phyloP scores from a whole-genome alignment of 2,797 vertebrate species.

The Eurystomus glaucurus region DNA sequence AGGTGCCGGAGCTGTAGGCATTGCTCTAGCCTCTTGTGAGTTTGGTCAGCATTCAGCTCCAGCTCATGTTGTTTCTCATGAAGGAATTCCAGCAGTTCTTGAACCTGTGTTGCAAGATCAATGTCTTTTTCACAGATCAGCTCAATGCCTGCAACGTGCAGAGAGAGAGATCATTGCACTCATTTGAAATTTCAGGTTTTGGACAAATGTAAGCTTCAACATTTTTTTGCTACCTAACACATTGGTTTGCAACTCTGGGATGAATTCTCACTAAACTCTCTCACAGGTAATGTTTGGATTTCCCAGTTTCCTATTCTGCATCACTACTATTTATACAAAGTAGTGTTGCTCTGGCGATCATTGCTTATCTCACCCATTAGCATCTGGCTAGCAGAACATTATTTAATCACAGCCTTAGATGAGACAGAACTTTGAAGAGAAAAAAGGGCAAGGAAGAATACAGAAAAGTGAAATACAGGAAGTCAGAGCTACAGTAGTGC shows the following conservation, averaged over 20 bases:
- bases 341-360: not conserved
- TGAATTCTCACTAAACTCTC: not conserved
- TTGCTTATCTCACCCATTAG: not conserved
- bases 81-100: constrained; percentile 97
- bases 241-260: not conserved
- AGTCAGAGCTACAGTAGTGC: not conserved
- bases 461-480: not conserved
- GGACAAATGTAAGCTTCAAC: not conserved
- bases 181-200: not conserved
- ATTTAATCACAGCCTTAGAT: not conserved
- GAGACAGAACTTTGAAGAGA: not conserved
- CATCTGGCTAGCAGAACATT: not conserved
- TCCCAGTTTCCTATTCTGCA: not conserved
- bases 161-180: not conserved
- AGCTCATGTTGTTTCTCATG: constrained; percentile 97
- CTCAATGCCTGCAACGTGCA: constrained; percentile 90
- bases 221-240: not conserved
- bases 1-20: constrained; percentile 96
- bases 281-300: not conserved
- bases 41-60: constrained; percentile 94
- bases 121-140: constrained; percentile 97
- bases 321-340: not conserved
- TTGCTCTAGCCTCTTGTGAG: constrained; percentile 94
- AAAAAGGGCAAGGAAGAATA: not conserved
- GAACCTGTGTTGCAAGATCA: constrained; percentile 96